phyloP scores from a whole-genome alignment of 2,797 vertebrate species.

The Jordanella pulchra region DNA sequence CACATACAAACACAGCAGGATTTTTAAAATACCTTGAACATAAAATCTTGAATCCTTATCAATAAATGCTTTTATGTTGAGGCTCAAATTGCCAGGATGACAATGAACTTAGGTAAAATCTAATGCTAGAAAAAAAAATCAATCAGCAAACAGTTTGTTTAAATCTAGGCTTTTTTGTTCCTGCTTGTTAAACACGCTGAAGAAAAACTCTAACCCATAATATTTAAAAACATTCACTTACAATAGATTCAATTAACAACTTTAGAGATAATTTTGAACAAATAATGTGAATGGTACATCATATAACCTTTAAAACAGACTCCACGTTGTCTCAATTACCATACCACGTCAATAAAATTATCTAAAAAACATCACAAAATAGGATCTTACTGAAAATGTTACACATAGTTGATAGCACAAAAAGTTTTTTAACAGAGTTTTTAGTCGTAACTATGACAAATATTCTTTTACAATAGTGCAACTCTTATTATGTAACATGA shows the following conservation, averaged over 20 bases:
- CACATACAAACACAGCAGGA: not conserved
- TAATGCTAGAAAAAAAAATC: not conserved
- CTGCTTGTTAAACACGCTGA: not conserved
- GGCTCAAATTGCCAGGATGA: not conserved
- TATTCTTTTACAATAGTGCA: not conserved
- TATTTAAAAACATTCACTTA: not conserved
- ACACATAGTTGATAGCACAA: not conserved
- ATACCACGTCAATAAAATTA: not conserved
- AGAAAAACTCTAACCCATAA: not conserved
- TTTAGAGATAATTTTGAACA: not conserved
- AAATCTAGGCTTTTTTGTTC: not conserved
- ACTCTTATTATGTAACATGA: not conserved
- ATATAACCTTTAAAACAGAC: not conserved
- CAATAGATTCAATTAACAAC: not conserved
- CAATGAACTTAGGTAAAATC: not conserved
- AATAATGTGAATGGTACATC: not conserved
- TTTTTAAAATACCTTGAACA: too few relatives aligned
- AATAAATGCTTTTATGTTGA: too few relatives aligned
- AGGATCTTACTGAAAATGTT: not conserved
- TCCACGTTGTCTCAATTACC: not conserved
- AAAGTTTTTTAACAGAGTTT: constrained; percentile 4
- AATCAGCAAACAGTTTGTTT: not conserved
- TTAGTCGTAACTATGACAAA: not conserved
- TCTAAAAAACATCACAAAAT: not conserved
- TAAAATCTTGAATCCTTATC: too few relatives aligned